phyloP scores from a whole-genome alignment of 2,797 vertebrate species.

The Acipenser oxyrinchus region DNA sequence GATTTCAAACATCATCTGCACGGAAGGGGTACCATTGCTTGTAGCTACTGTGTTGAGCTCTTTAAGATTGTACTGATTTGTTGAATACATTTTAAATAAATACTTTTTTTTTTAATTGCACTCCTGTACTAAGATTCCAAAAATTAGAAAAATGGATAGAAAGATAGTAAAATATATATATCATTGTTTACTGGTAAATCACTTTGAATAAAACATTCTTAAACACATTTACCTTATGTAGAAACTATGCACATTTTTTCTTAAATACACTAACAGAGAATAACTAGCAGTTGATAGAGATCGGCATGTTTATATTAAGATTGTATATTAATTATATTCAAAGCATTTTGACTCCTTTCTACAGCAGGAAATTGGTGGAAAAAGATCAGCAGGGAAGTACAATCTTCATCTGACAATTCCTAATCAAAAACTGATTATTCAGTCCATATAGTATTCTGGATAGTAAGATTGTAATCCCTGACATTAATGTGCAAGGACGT shows the following conservation, averaged over 20 bases:
- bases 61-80: too few species aligned
- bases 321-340: constrained; percentile 30
- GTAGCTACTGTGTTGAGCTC: too few species aligned
- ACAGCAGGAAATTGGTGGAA: constrained; percentile 20
- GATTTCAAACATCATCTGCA: too few species aligned
- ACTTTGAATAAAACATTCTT: constrained; percentile 4
- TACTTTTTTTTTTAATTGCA: too few species aligned
- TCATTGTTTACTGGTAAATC: too few species aligned
- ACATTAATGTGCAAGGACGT: constrained; percentile 33
- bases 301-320: constrained; percentile 13
- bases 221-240: constrained; percentile 14
- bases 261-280: constrained; percentile 20
- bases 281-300: constrained; percentile 15
- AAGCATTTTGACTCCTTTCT: constrained; percentile 23
- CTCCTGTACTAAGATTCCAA: too few species aligned
- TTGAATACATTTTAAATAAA: too few species aligned
- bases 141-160: too few species aligned
- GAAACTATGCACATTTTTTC: constrained; percentile 7
- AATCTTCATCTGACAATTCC: constrained; percentile 16
- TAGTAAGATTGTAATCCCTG: constrained; percentile 25
- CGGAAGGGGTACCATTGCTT: too few species aligned
- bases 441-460: constrained; percentile 6
- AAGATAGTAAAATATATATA: too few species aligned
- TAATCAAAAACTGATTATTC: constrained; percentile 13
- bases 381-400: background rate